These are phyloP conservation scores for Ateles fusciceps DNA, from an alignment of 2,797 vertebrate species.

Conservation along the genomic window DNA sequence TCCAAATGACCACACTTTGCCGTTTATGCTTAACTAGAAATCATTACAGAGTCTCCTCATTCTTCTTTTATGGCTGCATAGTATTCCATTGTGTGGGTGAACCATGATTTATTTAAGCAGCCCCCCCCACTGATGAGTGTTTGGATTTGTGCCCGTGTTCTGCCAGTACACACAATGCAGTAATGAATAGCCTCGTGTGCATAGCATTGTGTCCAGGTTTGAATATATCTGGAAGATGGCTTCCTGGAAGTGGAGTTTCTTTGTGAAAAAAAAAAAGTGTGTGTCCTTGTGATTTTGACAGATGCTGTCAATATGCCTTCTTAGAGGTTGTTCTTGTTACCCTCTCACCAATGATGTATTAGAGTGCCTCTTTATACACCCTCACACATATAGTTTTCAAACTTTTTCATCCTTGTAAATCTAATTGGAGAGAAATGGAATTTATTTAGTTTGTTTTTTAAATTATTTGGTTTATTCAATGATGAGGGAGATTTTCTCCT, in stretches of 20 bases:
- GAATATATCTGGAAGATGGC: background rate
- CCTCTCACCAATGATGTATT: accelerated
- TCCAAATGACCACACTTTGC: background rate
- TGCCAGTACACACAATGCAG: background rate
- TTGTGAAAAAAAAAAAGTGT: background rate
- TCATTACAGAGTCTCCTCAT: background rate
- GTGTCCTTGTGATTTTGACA: background rate
- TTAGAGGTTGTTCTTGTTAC: background rate
- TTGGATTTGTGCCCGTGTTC: background rate
- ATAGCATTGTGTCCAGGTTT: background rate
- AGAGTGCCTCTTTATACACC: background rate
- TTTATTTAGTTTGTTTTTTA: background rate
- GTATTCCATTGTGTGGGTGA: background rate
- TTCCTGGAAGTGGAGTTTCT: background rate
- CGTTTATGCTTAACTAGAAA: background rate
- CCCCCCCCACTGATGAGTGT: background rate
- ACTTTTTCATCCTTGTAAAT: background rate
- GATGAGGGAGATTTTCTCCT: background rate
- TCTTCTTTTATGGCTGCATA: background rate
- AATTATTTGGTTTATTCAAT: background rate
- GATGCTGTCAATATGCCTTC: background rate
- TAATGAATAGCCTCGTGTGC: background rate
- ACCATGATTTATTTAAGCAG: background rate
- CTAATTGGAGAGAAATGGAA: background rate
- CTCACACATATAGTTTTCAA: background rate